Conservation (phyloP, 2,888 invertebrate genomes). For the Uloborus plumipes region DNA sequence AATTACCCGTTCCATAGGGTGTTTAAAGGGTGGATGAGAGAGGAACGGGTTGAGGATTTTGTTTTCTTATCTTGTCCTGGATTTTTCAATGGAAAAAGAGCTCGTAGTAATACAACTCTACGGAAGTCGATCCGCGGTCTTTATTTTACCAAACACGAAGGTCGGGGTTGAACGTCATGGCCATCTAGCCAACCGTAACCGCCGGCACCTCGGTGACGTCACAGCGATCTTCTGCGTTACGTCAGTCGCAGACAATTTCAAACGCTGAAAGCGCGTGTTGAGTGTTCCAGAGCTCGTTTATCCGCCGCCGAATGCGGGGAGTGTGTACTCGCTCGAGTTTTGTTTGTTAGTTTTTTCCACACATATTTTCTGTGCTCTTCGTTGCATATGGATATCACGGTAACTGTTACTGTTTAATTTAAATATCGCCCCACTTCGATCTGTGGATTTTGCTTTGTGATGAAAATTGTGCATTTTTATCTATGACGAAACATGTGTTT, state of each 20-base stretch:
- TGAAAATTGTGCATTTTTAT: too few species aligned
- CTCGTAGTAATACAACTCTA: constrained; percentile 24
- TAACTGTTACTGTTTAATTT: too few species aligned
- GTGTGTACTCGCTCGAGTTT: too few species aligned
- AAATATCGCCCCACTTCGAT: too few species aligned
- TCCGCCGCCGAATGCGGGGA: too few species aligned
- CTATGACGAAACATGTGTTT: too few species aligned
- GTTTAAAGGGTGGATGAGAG: constrained; percentile 41
- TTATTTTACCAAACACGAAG: constrained; percentile 43
- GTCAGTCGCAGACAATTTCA: constrained; percentile 46
- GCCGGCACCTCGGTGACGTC: constrained; percentile 60
- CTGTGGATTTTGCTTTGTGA: too few species aligned
- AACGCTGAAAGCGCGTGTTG: constrained; percentile 14
- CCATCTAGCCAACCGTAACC: constrained; percentile 61
- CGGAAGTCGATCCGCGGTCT: constrained; percentile 32
- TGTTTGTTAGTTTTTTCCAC: too few species aligned
- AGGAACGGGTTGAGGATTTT: constrained; percentile 12
- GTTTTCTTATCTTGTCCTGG: constrained; percentile 32
- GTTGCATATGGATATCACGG: too few species aligned
- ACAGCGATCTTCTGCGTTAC: constrained; percentile 37
- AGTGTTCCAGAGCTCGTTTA: too few species aligned
- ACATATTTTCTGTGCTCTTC: too few species aligned
- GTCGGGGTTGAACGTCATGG: constrained; percentile 63
- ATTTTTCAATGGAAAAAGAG: constrained; percentile 33
- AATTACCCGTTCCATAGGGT: constrained; percentile 36